Evolutionary conservation across 1,140 invertebrate genomes (phyloP), one percentile per base, ranked within the genome.

Genomic region (Uloborus diversus): DNA sequence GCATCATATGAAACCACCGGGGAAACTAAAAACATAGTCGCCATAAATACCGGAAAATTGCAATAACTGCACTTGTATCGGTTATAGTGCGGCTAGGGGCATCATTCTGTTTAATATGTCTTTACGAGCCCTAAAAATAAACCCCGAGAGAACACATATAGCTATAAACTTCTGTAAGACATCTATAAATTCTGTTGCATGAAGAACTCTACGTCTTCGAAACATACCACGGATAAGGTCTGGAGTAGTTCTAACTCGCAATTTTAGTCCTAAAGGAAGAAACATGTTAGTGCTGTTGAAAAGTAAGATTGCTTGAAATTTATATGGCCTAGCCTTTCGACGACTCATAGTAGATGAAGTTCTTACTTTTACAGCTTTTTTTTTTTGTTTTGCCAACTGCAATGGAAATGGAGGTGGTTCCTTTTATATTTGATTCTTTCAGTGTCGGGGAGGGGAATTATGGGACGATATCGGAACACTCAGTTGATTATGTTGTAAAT

Each of bases 31-130:
- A n/a, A n/a, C n/a, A n/a, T n/a, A n/a, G n/a, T 20, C 49, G 17
- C n/a, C 49, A 53, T 53, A 53, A 53, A 53, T 53, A 53, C 49
- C 20, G 13, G 49, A 53, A 53, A 53, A 53, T 53, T 53, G 49
- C 49, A 53, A 53, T 53, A 53, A 53, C 49, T 53, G 23, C 49
- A 53, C 49, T 53, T 53, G 13, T 53, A 53, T 53, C 4, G 49
- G 17, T 20, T 53, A 14, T 20, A 53, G 13, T n/a, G 4, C n/a
- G 1, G 20, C 49, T 53, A n/a, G 49, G n/a, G 23, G n/a, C 49
- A 53, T 53, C 9, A 1, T 20, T 20, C 49, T 14, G 49, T 14
- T 53, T 53, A 53, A 53, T 53, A 53, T 53, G 49, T 53, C 49
- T 53, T 53, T 53, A 53, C 20, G 49, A 53, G 49, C 13, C 11